phyloP scores from a whole-genome alignment of 2,888 invertebrate species.

The Calameuta pallipes region DNA sequence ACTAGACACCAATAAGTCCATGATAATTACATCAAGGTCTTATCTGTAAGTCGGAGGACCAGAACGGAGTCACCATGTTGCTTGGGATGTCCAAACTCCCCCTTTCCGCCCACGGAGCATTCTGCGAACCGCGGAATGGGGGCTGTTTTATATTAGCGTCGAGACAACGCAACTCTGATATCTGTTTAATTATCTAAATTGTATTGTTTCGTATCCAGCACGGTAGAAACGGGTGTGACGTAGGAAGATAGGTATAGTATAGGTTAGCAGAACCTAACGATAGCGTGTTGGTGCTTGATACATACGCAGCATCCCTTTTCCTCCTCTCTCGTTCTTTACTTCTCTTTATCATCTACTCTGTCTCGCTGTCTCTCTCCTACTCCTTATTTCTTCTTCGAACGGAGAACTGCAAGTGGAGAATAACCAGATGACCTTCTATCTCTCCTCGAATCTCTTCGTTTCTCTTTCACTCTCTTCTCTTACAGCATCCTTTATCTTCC shows the following conservation, averaged over 20 bases:
- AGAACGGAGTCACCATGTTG: background rate
- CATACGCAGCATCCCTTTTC: slow-evolving; percentile 8
- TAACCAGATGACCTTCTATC: slow-evolving; percentile 10
- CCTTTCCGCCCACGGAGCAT: background rate
- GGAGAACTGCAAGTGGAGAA: background rate
- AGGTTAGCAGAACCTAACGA: background rate
- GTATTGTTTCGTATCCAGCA: slow-evolving; percentile 43
- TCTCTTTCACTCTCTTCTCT: slow-evolving; percentile 31
- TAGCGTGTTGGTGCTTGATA: slow-evolving; percentile 20
- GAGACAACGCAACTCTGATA: slow-evolving; percentile 42
- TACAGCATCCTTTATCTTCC: slow-evolving; percentile 29
- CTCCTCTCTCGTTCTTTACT: slow-evolving; percentile 18
- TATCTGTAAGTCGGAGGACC: background rate
- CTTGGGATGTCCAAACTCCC: background rate
- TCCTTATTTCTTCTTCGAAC: background rate
- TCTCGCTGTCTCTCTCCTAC: slow-evolving; percentile 10
- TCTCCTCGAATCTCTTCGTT: slow-evolving; percentile 12
- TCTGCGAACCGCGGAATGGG: slow-evolving; percentile 1
- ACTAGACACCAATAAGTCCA: slow-evolving; percentile 20
- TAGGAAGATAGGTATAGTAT: background rate
- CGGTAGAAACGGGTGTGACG: slow-evolving; percentile 15
- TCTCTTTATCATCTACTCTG: slow-evolving; percentile 1
- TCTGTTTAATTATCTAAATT: slow-evolving; percentile 58
- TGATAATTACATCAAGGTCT: slow-evolving; percentile 22
- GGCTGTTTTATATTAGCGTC: slow-evolving; percentile 42